Base-by-base conservation (phyloP, 2,888 invertebrate species). In the Eristalinus aeneus region DNA sequence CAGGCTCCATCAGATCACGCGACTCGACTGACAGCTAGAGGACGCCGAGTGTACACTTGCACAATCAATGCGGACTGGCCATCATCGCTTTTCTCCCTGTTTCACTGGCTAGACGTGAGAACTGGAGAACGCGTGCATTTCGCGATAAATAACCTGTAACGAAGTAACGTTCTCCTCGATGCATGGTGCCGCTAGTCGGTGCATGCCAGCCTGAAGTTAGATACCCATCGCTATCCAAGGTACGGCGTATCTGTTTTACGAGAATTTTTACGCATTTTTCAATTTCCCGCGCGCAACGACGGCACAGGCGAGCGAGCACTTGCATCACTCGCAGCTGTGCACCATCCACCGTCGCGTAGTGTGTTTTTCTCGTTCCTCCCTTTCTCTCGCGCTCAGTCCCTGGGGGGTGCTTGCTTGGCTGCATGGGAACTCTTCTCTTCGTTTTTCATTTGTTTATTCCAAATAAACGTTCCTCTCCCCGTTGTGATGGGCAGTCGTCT, bases 221-320 rank as follows among this genome's bases (percentile, higher is more conserved):
- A 67, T 46, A 34, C 22, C 54, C 72, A 73, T 63, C 32, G 32
- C 9, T 20, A 12, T 22, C 12, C 16, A 16, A 16, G 46, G 16
- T 8, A 46, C 16, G 16, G 32, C 36, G 58, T 46, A 61, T 71
- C 39, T 67, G 32, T 53, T 69, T 27, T 39, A 69, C 71, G 39
- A 39, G 34, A 1, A 63, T 34, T 58, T 68, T 67, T 63, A 82
- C 82, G 76, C 82, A 77, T 76, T 77, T 77, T 68, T 76, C 31
- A 39, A 6, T 46, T 46, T 6, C n/a, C n/a, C 60, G 20, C 53
- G 68, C 65, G n/a, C 81, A 61, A 12, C 5, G 27, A 5, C 27
- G 27, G 5, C 5, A 27, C 27, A 5, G 27, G n/a, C 72, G 61
- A 39, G 76, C 61, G 36, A 34, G n/a, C 27, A 12, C 36, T 58